phyloP scores from a whole-genome alignment of 2,797 vertebrate genomes.

The Pseudochirops corinnae region DNA sequence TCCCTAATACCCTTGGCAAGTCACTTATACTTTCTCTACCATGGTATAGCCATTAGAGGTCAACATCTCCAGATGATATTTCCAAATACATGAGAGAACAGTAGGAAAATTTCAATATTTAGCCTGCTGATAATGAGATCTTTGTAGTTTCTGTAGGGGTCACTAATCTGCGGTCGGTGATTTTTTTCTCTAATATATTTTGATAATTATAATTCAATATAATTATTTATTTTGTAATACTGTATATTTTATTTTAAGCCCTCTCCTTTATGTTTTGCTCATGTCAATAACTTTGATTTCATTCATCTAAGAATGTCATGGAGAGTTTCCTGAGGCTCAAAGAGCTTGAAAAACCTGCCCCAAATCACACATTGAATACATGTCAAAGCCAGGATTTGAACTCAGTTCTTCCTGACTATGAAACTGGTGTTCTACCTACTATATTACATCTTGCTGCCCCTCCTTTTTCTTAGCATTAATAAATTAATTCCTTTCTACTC shows the following conservation, averaged over 20 bases:
- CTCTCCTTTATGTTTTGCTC: neutral
- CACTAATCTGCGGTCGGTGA: neutral
- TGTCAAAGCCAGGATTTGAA: neutral
- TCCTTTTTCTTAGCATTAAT: neutral
- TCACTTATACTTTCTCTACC: neutral
- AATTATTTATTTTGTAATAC: neutral
- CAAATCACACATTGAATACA: neutral
- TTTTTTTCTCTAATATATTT: neutral
- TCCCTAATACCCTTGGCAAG: neutral
- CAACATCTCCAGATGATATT: neutral
- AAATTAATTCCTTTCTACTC: conserved; percentile 21
- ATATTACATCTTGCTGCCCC: neutral
- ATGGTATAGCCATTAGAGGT: neutral
- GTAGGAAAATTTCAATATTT: neutral
- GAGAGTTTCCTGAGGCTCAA: neutral
- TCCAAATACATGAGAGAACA: neutral
- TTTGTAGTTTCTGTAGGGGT: neutral
- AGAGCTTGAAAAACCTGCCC: neutral
- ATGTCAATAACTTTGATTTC: neutral
- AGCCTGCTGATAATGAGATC: neutral
- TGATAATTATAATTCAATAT: neutral
- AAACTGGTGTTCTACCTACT: neutral
- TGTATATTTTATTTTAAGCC: neutral
- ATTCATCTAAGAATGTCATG: neutral
- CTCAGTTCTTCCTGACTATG: neutral